Conservation (phyloP, 2,797 vertebrate genomes). For the Chrysocyon brachyurus region DNA sequence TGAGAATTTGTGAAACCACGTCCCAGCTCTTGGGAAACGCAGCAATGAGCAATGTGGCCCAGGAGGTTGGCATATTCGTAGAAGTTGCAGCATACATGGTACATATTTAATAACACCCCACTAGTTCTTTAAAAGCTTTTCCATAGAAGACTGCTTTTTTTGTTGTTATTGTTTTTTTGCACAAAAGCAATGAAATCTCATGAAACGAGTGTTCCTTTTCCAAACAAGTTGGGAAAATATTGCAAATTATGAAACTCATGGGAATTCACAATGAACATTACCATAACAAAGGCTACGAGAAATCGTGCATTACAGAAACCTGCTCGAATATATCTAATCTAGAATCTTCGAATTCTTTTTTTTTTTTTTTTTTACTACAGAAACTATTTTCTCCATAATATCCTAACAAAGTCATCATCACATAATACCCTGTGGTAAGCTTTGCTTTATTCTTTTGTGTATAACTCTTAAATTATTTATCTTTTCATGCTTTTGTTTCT, state of each 20-base stretch:
- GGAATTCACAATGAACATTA: not conserved
- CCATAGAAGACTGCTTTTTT: not conserved
- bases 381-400: not conserved
- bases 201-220: not conserved
- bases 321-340: not conserved
- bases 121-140: conserved; percentile 11
- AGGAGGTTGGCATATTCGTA: not conserved
- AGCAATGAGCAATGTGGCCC: not conserved
- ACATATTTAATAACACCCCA: not conserved
- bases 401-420: not conserved
- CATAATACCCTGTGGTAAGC: not conserved
- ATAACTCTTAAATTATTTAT: conserved; percentile 52
- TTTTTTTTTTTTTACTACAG: not conserved
- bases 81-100: not conserved
- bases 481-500: conserved; percentile 17
- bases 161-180: not conserved
- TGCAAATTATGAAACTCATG: not conserved
- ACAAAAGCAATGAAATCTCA: not conserved
- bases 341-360: not conserved
- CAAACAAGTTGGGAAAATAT: conserved; percentile 25
- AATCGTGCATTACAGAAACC: not conserved
- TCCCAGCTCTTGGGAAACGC: not conserved
- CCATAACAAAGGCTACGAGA: not conserved
- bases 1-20: not conserved
- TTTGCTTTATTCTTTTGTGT: conserved; percentile 31